A percentile compares a stretch with the other conserved stretches of the same genome.
Conservation (phyloP, 2,888 invertebrate genomes). For the Rhamphomyia laevipes region DNA sequence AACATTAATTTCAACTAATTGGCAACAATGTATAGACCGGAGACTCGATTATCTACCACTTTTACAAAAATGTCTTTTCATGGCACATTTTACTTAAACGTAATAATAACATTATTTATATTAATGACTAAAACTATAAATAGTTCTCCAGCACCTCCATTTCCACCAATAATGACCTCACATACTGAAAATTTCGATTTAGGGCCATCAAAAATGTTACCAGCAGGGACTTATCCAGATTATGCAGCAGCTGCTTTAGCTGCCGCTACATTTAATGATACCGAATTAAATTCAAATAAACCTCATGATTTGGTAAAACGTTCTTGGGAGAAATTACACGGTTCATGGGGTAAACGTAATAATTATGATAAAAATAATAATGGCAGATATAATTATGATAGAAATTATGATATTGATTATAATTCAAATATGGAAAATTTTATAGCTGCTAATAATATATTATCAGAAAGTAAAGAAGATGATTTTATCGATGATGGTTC, state of each 20-base stretch:
- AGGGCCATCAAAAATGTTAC: neutral
- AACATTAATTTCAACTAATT: no score
- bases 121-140: neutral
- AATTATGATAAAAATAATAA: constrained; percentile 18
- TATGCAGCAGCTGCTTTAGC: neutral
- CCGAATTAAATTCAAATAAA: neutral
- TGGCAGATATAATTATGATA: constrained; percentile 4
- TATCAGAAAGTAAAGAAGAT: constrained; percentile 15
- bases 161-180: neutral
- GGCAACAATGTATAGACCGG: no score
- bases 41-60: no score
- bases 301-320: constrained; percentile 33
- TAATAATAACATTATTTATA: neutral
- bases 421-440: constrained; percentile 17
- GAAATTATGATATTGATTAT: constrained; percentile 14
- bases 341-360: constrained; percentile 56
- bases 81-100: neutral
- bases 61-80: neutral
- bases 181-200: neutral
- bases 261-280: neutral
- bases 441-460: constrained; percentile 13
- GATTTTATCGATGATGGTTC: constrained; percentile 6
- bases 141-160: neutral
- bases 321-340: constrained; percentile 54
- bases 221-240: neutral